Evolutionary conservation across 2,888 invertebrate species (phyloP), one percentile per base, ranked within the genome.

Genomic region (Aphrophora alni): DNA sequence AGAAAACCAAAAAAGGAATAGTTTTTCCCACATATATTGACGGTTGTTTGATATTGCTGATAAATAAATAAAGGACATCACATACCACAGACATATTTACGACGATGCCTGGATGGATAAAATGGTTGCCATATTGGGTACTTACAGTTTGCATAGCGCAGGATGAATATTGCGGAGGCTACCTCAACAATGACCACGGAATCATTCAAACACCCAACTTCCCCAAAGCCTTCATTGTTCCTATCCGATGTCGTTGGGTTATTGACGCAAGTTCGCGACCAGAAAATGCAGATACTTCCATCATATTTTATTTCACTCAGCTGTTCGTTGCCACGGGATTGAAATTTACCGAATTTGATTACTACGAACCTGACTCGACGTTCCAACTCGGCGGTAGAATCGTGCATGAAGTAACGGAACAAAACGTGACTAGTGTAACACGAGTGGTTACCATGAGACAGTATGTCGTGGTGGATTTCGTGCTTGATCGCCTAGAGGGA

Each of bases 221-320:
- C 87, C 97, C 97, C 0, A 90, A 91, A 81, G 91, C 93, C 27
- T 97, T 97, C 88, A 90, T 92, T 5, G 94, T 95, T 69, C 97
- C 97, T 21, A 93, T 97, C 82, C 92, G 92, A 85, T 97, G 97
- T 88, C 92, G 93, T 85, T 97, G 97, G 97, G 91, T 97, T 81
- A 95, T 97, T 87, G 95, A 96, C 86, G 93, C 90, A 90, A 81
- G 85, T 87, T 90, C 90, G 81, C 85, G 87, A 59, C 84, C 86
- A 51, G 72, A 76, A 0, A 44, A 68, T n/a, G 85, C 88, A 5
- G 85, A 87, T 14, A 93, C 94, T 85, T 92, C 93, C n/a, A 95
- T 97, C 86, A 92, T 95, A 84, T 91, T 97, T 84, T 97, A 97
- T 87, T 92, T 97, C 85, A 97, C 96, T 0, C 97, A 97, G 87